A percentile compares a stretch with the other conserved stretches of the same genome.
These are phyloP conservation scores for Jacana jacana DNA, from an alignment of 2,113 vertebrate genomes.

Conservation along the genomic window DNA sequence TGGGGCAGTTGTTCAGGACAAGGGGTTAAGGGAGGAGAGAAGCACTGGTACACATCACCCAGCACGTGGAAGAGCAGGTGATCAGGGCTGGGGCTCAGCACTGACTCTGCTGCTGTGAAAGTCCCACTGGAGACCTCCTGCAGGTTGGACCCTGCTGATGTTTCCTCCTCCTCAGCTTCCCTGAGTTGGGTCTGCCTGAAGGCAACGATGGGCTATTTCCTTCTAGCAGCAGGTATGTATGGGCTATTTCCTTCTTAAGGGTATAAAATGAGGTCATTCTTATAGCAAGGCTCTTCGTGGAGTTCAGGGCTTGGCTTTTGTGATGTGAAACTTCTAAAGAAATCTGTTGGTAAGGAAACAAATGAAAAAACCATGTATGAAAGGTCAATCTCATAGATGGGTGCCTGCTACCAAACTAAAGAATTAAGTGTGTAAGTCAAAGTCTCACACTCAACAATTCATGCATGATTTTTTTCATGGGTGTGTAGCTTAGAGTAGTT, in stretches of 20 bases:
- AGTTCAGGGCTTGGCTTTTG: background rate
- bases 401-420: background rate
- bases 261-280: background rate
- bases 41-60: background rate
- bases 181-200: background rate
- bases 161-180: background rate
- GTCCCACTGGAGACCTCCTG: fast-evolving
- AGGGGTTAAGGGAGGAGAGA: background rate
- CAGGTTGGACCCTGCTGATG: background rate
- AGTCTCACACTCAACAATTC: background rate
- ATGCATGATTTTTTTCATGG: background rate
- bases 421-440: background rate
- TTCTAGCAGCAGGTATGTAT: too few relatives aligned
- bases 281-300: background rate
- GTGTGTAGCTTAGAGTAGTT: background rate
- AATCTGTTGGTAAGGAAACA: background rate
- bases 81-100: background rate
- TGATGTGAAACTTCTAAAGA: background rate
- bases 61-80: background rate
- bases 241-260: background rate
- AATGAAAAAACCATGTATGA: background rate
- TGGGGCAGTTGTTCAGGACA: background rate
- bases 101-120: background rate
- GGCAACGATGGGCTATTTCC: background rate
- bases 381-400: background rate